Evolutionary conservation across 1,140 invertebrate genomes (phyloP).

Genomic region (Danaus plexippus): DNA sequence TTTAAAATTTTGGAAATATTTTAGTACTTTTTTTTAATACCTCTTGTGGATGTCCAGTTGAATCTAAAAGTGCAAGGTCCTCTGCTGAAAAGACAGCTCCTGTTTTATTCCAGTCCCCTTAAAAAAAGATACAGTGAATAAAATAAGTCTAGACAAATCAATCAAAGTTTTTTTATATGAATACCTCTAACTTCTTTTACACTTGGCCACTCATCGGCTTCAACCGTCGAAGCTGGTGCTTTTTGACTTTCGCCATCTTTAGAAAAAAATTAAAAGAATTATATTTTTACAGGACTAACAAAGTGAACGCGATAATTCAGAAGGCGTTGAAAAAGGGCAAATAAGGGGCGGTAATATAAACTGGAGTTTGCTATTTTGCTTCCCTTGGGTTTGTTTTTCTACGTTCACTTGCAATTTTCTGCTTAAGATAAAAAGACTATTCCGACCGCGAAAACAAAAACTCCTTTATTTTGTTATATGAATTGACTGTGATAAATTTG

Average conservation of each 20-base stretch:
- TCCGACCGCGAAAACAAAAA: constrained; percentile 23
- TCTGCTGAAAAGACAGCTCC: constrained; percentile 60
- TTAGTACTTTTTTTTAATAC: constrained; percentile 18
- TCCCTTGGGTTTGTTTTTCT: constrained; percentile 29
- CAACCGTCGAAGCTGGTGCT: constrained; percentile 28
- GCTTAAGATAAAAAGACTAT: constrained; percentile 22
- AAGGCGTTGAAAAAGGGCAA: constrained; percentile 16
- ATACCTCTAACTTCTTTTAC: constrained; percentile 60
- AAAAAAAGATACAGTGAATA: constrained; percentile 2
- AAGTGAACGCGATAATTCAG: constrained; percentile 21
- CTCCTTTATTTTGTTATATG: constrained; percentile 12
- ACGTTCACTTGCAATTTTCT: constrained; percentile 25
- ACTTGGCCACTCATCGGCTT: constrained; percentile 57
- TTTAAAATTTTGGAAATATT: constrained; percentile 7
- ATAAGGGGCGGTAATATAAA: constrained; percentile 25
- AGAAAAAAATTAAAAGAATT: constrained; percentile 16
- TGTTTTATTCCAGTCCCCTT: constrained; percentile 55
- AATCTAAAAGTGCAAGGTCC: constrained; percentile 55
- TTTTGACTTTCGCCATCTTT: constrained; percentile 53
- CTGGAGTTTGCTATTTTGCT: constrained; percentile 21
- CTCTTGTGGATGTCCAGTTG: constrained; percentile 46
- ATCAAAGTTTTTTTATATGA: not conserved
- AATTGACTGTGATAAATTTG: constrained; percentile 16
- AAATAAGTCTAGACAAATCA: constrained; percentile 5
- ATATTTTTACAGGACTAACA: constrained; percentile 10